A percentile compares a stretch with the other conserved stretches of the same genome.
phyloP scores from a whole-genome alignment of 2,113 vertebrate species.

The Peromyscus maniculatus region DNA sequence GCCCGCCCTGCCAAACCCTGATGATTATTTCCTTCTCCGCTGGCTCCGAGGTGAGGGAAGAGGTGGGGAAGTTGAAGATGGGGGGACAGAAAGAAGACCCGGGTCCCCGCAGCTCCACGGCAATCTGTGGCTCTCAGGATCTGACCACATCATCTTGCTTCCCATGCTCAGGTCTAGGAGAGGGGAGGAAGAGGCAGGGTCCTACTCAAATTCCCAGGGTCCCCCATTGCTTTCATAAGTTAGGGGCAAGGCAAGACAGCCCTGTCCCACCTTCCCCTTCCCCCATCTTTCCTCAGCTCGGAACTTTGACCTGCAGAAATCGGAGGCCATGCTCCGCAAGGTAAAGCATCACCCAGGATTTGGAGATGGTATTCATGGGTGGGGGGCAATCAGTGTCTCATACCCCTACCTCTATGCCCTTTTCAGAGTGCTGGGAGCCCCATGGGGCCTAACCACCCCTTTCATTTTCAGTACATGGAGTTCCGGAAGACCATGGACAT shows the following conservation, averaged over 20 bases:
- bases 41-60: slow-evolving; percentile 95
- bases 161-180: not conserved
- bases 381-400: accelerated
- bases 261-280: not conserved
- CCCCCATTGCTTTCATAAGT: not conserved
- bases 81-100: not conserved
- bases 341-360: slow-evolving; percentile 85
- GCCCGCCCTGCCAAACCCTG: slow-evolving; percentile 84
- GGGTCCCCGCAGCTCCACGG: not conserved
- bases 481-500: slow-evolving; percentile 93
- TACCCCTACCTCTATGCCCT: not conserved
- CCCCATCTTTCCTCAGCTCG: slow-evolving; percentile 88
- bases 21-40: slow-evolving; percentile 94
- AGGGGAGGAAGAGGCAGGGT: not conserved
- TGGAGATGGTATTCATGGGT: not conserved
- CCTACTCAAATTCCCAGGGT: not conserved
- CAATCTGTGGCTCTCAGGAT: not conserved
- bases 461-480: slow-evolving; percentile 91
- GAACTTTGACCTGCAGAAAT: slow-evolving; percentile 94
- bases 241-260: not conserved
- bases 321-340: slow-evolving; percentile 97
- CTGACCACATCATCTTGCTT: not conserved
- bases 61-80: not conserved
- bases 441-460: not conserved
- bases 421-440: not conserved